These are phyloP conservation scores for Danio rerio DNA, from an alignment of 2,113 vertebrate species.

Conservation along the genomic window DNA sequence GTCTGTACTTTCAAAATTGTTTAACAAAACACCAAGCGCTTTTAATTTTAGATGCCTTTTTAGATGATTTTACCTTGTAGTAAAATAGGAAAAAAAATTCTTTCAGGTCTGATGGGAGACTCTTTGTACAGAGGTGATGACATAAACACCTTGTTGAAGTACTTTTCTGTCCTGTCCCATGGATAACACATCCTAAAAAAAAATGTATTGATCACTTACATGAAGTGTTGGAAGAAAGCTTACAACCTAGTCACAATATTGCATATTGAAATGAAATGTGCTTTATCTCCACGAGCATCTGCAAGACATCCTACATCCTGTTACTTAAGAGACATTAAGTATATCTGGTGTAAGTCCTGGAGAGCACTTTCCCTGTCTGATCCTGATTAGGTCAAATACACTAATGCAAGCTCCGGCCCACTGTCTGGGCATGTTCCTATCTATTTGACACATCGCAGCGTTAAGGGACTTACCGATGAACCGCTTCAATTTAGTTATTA, in stretches of 20 bases:
- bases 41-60: constrained; percentile 37
- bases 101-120: background rate
- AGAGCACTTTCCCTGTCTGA: constrained; percentile 29
- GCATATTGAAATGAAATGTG: constrained; percentile 3
- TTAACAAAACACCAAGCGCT: constrained; percentile 56
- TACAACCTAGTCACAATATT: constrained; percentile 10
- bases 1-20: background rate
- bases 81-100: background rate
- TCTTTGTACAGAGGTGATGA: background rate
- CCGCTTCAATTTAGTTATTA: constrained; percentile 1
- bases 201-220: background rate
- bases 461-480: constrained; percentile 6
- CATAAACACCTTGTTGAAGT: background rate
- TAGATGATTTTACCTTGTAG: constrained; percentile 17
- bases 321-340: constrained; percentile 30
- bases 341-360: constrained; percentile 20
- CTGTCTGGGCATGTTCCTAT: constrained; percentile 15
- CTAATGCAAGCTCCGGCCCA: constrained; percentile 28
- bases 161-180: background rate
- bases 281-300: constrained; percentile 6
- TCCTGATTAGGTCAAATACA: constrained; percentile 43
- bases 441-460: constrained; percentile 2
- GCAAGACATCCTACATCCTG: constrained; percentile 19
- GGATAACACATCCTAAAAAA: background rate
- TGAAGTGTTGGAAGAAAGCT: background rate